phyloP scores from a whole-genome alignment of 1,140 invertebrate genomes.

The Drosophila fuyamai region DNA sequence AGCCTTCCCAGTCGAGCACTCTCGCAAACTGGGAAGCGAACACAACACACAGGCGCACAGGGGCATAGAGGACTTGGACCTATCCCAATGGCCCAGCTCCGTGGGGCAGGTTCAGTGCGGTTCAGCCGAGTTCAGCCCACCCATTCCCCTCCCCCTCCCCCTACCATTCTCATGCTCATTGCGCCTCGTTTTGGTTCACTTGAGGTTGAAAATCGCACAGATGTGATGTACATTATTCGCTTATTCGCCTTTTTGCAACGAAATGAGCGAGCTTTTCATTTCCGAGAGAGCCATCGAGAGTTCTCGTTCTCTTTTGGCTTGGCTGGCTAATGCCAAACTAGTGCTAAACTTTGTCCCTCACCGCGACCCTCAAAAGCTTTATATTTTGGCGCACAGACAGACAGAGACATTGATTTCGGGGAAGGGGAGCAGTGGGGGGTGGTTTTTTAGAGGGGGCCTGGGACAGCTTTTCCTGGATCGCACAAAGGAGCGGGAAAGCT shows the following conservation, averaged over 20 bases:
- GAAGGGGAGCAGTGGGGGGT: background rate
- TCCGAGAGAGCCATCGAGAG: background rate
- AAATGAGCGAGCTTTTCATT: slow-evolving; percentile 50
- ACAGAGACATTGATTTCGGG: slow-evolving; percentile 70
- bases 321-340: slow-evolving; percentile 42
- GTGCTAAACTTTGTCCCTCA: slow-evolving; percentile 62
- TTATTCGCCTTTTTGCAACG: slow-evolving; percentile 39
- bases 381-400: slow-evolving; percentile 33
- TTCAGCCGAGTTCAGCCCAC: slow-evolving; percentile 35
- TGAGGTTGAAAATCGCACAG: slow-evolving; percentile 50
- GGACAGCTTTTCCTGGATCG: slow-evolving; percentile 29
- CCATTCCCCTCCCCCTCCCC: background rate
- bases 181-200: slow-evolving; percentile 37
- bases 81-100: slow-evolving; percentile 67
- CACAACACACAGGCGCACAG: slow-evolving; percentile 1
- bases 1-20: slow-evolving; percentile 46
- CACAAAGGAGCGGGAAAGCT: slow-evolving; percentile 16
- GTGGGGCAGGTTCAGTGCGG: slow-evolving; percentile 64
- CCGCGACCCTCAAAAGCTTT: slow-evolving; percentile 77
- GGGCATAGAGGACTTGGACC: slow-evolving; percentile 62
- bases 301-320: slow-evolving; percentile 6
- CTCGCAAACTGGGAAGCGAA: slow-evolving; percentile 13
- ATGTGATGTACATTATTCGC: slow-evolving; percentile 39
- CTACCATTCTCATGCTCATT: background rate
- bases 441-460: background rate